Evolutionary conservation across 1,140 invertebrate species (phyloP).

Genomic region (Lucilia cuprina): DNA sequence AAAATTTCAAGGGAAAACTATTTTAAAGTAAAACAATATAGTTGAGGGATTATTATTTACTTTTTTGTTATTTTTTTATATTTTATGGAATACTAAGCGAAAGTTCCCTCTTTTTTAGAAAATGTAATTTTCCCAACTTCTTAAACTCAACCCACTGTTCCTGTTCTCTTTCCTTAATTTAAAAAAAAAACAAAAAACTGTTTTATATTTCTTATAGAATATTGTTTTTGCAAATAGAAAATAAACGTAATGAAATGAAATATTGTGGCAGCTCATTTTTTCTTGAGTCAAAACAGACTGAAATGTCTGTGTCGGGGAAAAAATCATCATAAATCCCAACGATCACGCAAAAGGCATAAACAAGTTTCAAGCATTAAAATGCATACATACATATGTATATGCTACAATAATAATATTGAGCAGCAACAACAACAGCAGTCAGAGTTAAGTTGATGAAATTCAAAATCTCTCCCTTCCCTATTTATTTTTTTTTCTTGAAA

Average conservation of each 20-base stretch:
- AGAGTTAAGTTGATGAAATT: neutral
- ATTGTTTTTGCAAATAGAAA: neutral
- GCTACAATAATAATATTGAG: neutral
- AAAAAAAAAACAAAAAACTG: no score
- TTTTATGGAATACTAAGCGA: no score
- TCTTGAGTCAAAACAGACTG: neutral
- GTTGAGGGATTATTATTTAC: no score
- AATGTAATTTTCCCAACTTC: no score
- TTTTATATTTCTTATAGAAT: no score
- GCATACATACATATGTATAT: neutral
- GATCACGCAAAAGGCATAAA: conserved; percentile 6
- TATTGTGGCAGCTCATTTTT: neutral
- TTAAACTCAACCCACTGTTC: no score
- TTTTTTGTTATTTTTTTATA: no score
- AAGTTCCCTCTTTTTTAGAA: no score
- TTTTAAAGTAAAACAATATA: no score
- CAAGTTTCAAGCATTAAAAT: neutral
- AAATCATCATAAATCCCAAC: neutral
- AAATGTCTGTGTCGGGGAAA: neutral
- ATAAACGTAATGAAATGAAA: neutral
- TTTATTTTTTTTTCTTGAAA: no score
- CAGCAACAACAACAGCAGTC: neutral
- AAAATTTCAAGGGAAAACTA: no score
- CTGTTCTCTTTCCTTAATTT: no score
- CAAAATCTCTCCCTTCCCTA: neutral